Evolutionary conservation across 2,888 invertebrate genomes (phyloP), one percentile per base, ranked within the genome.

Genomic region (Omphaloscelis lunosa): DNA sequence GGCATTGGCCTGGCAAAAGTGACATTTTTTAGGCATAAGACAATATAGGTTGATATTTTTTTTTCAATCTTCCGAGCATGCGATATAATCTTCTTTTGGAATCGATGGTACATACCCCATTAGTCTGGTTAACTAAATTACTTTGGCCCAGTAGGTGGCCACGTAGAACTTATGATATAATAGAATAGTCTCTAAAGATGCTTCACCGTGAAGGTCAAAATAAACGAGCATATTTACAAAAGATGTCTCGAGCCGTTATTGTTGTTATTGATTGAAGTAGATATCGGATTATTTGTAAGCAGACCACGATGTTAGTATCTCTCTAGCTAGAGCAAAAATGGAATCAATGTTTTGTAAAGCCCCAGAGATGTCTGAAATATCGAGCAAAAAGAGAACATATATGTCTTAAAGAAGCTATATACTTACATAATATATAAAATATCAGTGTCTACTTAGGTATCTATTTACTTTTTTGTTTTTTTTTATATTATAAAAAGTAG

Each of bases 281-380:
- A 82, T 71, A 80, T 80, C 27, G 34, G 20, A 58, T 79, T 81
- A 67, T 85, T 85, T 81, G 82, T 76, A 83, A 41, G 76, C 72
- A 83, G 81, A 70, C 65, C 81, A 83, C 81, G 76, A 69, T 53
- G 61, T n/a, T 11, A 45, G 27, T 45, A 51, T 72, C 71, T 41
- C 67, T 80, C 39, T 72, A 4, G 65, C 39, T 72, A 4, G 65
- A 59, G 69, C 15, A 29, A 66, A 84, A 72, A 58, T 74, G n/a
- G 20, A 63, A 80, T 70, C 81, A 84, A 80, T 72, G 41, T 80
- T 72, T 80, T 63, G 59, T 53, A 61, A 69, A 56, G 51, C 82
- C 20, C 41, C 45, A 23, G 76, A 80, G 76, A 70, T 66, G 29
- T 69, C 51, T 83, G 65, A 56, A 69, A 39, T 69, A 61, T 48